These are phyloP conservation scores for Geothlypis trichas DNA, from an alignment of 2,113 vertebrate genomes.

Conservation along the genomic window DNA sequence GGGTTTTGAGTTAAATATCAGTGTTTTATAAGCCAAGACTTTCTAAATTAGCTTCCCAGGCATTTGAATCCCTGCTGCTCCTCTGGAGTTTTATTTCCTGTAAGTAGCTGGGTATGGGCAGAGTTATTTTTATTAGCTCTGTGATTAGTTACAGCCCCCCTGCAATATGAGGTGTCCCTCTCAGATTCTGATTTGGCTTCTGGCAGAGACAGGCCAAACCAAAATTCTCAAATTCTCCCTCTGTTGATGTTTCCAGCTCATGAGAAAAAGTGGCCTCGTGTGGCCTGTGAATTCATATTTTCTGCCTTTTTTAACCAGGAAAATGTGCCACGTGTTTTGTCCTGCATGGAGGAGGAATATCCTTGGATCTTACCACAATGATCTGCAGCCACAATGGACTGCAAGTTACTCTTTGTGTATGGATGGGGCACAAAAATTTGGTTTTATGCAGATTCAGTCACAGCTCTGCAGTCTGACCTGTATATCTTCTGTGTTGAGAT, in stretches of 20 bases:
- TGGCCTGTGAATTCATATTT: background rate
- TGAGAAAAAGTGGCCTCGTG: background rate
- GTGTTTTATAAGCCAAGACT: background rate
- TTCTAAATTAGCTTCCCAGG: background rate
- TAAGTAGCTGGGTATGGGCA: background rate
- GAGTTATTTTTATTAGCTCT: background rate
- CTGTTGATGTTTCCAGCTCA: background rate
- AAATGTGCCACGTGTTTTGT: fast-evolving
- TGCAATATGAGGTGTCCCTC: background rate
- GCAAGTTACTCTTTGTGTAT: background rate
- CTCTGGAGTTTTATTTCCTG: background rate
- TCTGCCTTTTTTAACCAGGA: background rate
- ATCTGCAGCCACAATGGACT: background rate
- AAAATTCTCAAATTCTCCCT: background rate
- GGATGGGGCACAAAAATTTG: background rate
- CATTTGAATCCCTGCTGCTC: background rate
- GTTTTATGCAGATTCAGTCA: background rate
- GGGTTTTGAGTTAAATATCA: background rate
- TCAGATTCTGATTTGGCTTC: background rate
- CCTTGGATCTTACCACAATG: fast-evolving
- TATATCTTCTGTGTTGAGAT: fast-evolving
- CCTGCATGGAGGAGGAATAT: background rate
- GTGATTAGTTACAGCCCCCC: background rate
- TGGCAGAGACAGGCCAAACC: background rate
- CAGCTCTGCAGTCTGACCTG: background rate